Evolutionary conservation across 2,888 invertebrate genomes (phyloP).

Genomic region (Drosophila acutilabella): DNA sequence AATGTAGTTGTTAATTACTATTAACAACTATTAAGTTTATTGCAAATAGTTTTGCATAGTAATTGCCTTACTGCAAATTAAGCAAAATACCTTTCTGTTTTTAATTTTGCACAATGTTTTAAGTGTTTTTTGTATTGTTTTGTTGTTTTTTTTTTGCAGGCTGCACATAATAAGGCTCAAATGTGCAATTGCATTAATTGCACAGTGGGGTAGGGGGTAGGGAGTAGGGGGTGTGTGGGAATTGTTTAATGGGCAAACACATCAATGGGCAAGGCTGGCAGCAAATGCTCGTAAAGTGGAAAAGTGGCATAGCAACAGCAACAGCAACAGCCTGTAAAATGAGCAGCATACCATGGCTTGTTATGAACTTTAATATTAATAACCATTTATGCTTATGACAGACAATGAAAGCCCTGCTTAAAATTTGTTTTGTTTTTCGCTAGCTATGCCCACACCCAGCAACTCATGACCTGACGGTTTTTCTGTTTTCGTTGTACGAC

Average conservation of each 20-base stretch:
- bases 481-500: conserved; percentile 71
- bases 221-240: background rate
- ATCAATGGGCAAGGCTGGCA: conserved; percentile 43
- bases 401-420: conserved; percentile 68
- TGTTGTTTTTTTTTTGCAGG: background rate
- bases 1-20: background rate
- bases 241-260: conserved; percentile 62
- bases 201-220: conserved; percentile 1
- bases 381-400: conserved; percentile 80
- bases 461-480: background rate
- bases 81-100: conserved; percentile 7
- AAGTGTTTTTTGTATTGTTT: conserved; percentile 4
- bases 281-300: conserved; percentile 37
- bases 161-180: conserved; percentile 64
- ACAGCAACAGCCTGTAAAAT: conserved; percentile 38
- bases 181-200: conserved; percentile 69
- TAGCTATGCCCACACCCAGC: background rate
- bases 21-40: background rate
- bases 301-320: conserved; percentile 50
- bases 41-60: background rate
- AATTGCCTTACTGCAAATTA: conserved; percentile 5
- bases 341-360: conserved; percentile 41
- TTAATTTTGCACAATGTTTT: background rate
- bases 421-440: conserved; percentile 34
- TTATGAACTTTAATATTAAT: conserved; percentile 75